Evolutionary conservation across 2,888 invertebrate species (phyloP).

Genomic region (Luperina testacea): DNA sequence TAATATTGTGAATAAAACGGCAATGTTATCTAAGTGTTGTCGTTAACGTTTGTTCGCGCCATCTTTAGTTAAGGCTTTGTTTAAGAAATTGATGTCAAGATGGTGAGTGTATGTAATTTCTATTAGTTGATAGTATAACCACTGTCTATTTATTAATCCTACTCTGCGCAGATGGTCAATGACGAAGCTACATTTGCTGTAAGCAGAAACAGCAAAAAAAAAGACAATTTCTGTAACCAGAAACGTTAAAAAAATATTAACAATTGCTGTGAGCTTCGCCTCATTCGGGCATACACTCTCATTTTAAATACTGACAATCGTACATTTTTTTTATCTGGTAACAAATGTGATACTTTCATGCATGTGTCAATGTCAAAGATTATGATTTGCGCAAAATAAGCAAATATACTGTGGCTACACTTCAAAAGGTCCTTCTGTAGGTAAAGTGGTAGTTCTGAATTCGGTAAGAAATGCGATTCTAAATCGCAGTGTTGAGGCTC

Average conservation of each 20-base stretch:
- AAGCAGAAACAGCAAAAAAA: neutral
- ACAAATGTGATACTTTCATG: neutral
- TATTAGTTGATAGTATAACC: neutral
- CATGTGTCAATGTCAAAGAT: neutral
- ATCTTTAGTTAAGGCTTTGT: conserved; percentile 28
- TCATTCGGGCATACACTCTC: neutral
- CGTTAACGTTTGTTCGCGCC: conserved; percentile 1
- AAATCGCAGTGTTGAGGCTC: conserved; percentile 46
- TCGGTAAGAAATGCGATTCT: conserved; percentile 40
- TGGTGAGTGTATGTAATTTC: conserved; percentile 13
- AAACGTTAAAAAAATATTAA: no score
- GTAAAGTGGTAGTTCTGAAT: conserved; percentile 64
- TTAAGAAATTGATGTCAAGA: conserved; percentile 10
- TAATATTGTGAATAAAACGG: conserved; percentile 10
- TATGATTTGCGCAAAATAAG: conserved; percentile 5
- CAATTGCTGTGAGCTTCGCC: neutral
- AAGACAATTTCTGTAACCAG: neutral
- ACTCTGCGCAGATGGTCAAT: neutral
- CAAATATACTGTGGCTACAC: conserved; percentile 1
- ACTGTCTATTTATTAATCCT: neutral
- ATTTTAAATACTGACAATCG: no score
- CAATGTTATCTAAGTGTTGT: conserved; percentile 14
- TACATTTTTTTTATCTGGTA: neutral
- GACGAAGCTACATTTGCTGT: no score
- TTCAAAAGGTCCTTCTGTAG: conserved; percentile 37